phyloP scores from a whole-genome alignment of 2,797 vertebrate species.

The Rousettus madagascariensis region DNA sequence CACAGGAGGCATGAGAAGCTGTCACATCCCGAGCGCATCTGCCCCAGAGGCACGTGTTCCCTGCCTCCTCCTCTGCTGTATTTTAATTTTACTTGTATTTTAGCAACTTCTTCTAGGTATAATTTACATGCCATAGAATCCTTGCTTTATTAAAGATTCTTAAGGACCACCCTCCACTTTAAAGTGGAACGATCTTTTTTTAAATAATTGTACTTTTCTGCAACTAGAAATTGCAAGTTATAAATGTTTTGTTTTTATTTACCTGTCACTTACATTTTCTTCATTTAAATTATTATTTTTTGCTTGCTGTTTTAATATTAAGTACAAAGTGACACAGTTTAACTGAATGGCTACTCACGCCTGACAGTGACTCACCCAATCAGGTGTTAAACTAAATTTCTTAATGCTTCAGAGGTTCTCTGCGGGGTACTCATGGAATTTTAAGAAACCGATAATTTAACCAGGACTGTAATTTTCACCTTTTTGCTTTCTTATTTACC shows the following conservation, averaged over 20 bases:
- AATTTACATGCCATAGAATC: neutral
- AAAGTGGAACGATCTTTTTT: neutral
- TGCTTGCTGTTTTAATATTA: neutral
- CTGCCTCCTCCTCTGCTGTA: neutral
- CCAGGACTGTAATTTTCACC: neutral
- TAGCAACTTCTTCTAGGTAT: neutral
- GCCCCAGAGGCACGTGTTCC: neutral
- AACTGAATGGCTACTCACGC: neutral
- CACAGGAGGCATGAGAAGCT: neutral
- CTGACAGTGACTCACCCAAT: conserved; percentile 37
- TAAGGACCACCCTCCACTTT: neutral
- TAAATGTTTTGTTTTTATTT: neutral
- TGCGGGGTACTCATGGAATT: neutral
- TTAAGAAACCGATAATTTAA: conserved; percentile 42
- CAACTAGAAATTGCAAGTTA: neutral
- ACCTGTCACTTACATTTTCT: neutral
- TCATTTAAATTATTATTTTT: neutral
- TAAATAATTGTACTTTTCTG: neutral
- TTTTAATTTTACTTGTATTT: neutral
- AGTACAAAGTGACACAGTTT: neutral
- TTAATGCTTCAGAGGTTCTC: neutral
- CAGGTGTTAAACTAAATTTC: neutral
- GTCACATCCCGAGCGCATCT: neutral
- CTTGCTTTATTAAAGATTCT: neutral
- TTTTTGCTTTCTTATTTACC: conserved; percentile 26